Percentiles rank a stretch among this genome's conserved stretches.
phyloP scores from a whole-genome alignment of 2,113 vertebrate genomes.

The Agelaius phoeniceus region DNA sequence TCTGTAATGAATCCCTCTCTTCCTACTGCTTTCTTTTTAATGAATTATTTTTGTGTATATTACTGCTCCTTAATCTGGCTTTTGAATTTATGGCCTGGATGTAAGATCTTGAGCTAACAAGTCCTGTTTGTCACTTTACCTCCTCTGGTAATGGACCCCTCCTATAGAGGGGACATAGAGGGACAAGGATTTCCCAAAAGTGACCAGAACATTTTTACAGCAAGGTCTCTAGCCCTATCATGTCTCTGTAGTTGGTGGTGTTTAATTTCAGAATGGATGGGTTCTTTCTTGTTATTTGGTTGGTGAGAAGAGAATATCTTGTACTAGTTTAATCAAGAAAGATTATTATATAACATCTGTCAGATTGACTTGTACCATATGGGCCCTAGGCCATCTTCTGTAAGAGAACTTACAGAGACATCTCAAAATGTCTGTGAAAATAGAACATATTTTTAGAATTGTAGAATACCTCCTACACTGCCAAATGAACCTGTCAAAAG shows the following conservation, averaged over 20 bases:
- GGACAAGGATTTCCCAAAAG: neutral
- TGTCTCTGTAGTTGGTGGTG: neutral
- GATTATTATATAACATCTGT: slow-evolving; percentile 68
- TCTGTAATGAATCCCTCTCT: neutral
- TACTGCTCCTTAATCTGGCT: neutral
- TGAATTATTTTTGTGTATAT: neutral
- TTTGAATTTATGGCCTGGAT: neutral
- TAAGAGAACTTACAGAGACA: slow-evolving; percentile 59
- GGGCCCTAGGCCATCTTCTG: slow-evolving; percentile 64
- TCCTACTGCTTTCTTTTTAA: neutral
- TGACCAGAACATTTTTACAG: neutral
- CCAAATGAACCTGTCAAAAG: slow-evolving; percentile 73
- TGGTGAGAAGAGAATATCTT: slow-evolving; percentile 50
- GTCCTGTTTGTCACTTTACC: neutral
- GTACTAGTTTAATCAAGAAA: slow-evolving; percentile 53
- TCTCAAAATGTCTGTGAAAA: slow-evolving; percentile 70
- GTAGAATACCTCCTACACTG: slow-evolving; percentile 70
- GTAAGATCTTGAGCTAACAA: neutral
- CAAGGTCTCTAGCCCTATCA: neutral
- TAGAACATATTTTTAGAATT: slow-evolving; percentile 69
- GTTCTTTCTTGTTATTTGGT: neutral
- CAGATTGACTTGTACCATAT: slow-evolving; percentile 65
- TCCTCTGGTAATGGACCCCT: neutral
- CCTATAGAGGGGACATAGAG: neutral
- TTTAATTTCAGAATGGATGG: slow-evolving; percentile 8